Evolutionary conservation across 1,140 invertebrate species (phyloP), one percentile per base, ranked within the genome.

Genomic region (Thaumatotibia leucotreta): DNA sequence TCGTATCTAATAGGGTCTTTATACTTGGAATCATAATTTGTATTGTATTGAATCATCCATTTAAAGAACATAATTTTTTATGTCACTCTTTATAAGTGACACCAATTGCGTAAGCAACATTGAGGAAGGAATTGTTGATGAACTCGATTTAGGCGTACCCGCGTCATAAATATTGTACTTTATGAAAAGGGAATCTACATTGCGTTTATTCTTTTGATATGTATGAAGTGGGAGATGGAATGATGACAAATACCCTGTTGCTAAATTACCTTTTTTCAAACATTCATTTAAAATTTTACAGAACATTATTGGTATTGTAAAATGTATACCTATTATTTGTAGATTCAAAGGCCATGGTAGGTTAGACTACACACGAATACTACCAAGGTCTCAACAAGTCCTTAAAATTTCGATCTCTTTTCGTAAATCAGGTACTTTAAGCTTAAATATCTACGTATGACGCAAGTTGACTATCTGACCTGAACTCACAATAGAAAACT

Each of bases 21-120:
- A 58, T 58, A 58, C 52, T 58, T 8, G 24, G 52, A 58, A 58
- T 58, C 52, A 27, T 58, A 58, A 27, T 58, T 27, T 58, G 52
- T 58, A 58, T 27, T 27, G 52, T 58, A 58, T 58, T 58, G 52
- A 58, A 58, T 58, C 52, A 58, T 58, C 52, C 23, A 58, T 58
- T 58, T 58, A 58, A 58, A 58, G 52, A 58, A 58, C 52, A 58
- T 58, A 23, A 58, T 58, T 58, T 58, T 58, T 58, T 58, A 58
- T 58, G 52, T 58, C 52, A 58, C 52, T 58, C 52, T 58, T 58
- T 58, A 58, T 58, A 58, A 58, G 52, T 58, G 52, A 58, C 52
- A 58, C 52, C 52, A 58, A 58, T 58, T 58, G 52, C 52, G 52
- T 58, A 58, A 58, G 5, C 52, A 58, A 17, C 52, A 31, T 58